phyloP scores from a whole-genome alignment of 2,888 invertebrate genomes.

The Nomada fabriciana region DNA sequence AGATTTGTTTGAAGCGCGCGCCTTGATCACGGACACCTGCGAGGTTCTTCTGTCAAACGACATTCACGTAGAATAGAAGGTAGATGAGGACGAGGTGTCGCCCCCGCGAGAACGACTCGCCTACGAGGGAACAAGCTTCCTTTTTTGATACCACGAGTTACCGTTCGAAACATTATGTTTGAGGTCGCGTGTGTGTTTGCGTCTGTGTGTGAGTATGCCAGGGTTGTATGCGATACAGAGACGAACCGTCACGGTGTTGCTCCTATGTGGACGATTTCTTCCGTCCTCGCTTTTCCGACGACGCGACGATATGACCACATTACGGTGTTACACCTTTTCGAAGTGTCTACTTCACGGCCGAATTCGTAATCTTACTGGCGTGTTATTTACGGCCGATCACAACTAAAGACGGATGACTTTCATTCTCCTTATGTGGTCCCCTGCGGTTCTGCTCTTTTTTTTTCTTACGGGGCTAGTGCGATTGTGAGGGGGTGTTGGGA shows the following conservation, averaged over 20 bases:
- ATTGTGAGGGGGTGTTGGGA: neutral
- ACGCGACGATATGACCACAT: constrained; percentile 12
- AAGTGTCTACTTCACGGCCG: constrained; percentile 39
- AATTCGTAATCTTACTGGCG: constrained; percentile 34
- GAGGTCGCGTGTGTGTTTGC: neutral
- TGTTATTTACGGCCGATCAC: constrained; percentile 16
- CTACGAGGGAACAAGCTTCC: constrained; percentile 75
- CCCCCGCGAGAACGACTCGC: constrained; percentile 72
- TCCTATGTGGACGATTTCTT: constrained; percentile 52
- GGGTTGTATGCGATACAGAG: neutral
- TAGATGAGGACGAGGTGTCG: constrained; percentile 67
- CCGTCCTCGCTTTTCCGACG: constrained; percentile 57
- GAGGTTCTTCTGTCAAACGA: constrained; percentile 27
- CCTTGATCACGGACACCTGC: constrained; percentile 66
- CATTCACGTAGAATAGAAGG: constrained; percentile 49
- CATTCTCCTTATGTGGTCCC: neutral
- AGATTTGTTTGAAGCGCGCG: constrained; percentile 15
- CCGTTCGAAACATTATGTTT: constrained; percentile 40
- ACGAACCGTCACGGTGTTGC: constrained; percentile 11
- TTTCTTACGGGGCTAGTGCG: neutral
- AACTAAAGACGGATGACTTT: constrained; percentile 2
- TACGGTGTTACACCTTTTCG: constrained; percentile 5
- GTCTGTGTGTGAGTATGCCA: neutral
- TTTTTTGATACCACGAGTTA: constrained; percentile 68
- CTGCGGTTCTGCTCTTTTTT: neutral